These are phyloP conservation scores for Cranoglanis bouderius DNA, from an alignment of 2,113 vertebrate genomes.

Conservation along the genomic window DNA sequence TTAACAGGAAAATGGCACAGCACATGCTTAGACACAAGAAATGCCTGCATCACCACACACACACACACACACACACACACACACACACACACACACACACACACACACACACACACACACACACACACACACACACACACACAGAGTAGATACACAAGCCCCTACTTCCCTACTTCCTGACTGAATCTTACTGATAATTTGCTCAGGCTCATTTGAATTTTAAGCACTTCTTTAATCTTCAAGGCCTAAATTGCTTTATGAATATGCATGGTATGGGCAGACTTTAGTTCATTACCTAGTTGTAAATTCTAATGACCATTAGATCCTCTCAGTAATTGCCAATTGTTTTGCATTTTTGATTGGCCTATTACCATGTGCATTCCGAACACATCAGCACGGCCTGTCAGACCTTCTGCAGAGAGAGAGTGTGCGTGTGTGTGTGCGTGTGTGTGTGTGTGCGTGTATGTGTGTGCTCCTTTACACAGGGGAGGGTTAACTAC, in stretches of 20 bases:
- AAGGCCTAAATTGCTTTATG: constrained; percentile 99
- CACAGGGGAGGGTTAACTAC: constrained; percentile 26
- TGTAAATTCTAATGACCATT: constrained; percentile 99
- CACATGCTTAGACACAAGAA: constrained; percentile 15
- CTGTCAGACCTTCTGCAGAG: constrained; percentile 83
- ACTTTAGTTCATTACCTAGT: constrained; percentile 99
- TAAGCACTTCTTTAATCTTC: constrained; percentile 99
- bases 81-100: constrained; percentile 48
- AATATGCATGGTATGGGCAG: constrained; percentile 99
- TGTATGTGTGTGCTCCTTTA: constrained; percentile 34
- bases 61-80: constrained; percentile 41
- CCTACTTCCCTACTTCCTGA: constrained; percentile 85
- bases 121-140: constrained; percentile 45
- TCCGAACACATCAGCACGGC: constrained; percentile 93
- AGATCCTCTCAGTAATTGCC: constrained; percentile 99
- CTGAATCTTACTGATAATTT: constrained; percentile 99
- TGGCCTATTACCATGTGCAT: constrained; percentile 99
- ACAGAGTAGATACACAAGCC: constrained; percentile 60
- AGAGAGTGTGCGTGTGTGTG: constrained; percentile 53
- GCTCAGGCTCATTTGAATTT: constrained; percentile 99
- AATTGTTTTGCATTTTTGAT: constrained; percentile 99
- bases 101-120: constrained; percentile 35
- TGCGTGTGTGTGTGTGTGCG: constrained; percentile 40
- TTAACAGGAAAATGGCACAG: constrained; percentile 48
- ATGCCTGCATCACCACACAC: constrained; percentile 27